phyloP scores from a whole-genome alignment of 2,113 vertebrate genomes.

The Parus major region DNA sequence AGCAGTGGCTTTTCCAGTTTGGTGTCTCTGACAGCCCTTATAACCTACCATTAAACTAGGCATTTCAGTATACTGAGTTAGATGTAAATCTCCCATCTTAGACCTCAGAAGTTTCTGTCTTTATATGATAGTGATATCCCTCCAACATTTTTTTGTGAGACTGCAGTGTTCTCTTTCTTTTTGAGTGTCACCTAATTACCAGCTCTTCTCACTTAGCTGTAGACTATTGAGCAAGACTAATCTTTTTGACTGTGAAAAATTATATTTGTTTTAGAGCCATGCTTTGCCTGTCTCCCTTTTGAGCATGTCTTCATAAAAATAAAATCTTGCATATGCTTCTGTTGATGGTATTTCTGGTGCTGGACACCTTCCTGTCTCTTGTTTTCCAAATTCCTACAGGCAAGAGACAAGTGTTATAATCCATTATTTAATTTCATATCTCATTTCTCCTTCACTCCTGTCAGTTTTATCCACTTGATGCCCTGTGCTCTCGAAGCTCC shows the following conservation, averaged over 20 bases:
- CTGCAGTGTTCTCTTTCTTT: background rate
- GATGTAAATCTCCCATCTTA: background rate
- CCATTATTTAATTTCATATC: constrained; percentile 11
- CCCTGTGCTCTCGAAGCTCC: background rate
- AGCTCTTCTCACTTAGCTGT: constrained; percentile 37
- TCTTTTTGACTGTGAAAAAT: constrained; percentile 61
- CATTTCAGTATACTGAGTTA: background rate
- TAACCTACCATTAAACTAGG: background rate
- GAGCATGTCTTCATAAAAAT: constrained; percentile 52
- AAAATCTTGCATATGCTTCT: background rate
- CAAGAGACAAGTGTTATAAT: constrained; percentile 3
- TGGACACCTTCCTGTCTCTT: background rate
- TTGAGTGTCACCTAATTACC: constrained; percentile 8
- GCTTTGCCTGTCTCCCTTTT: constrained; percentile 47
- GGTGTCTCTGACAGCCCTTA: background rate
- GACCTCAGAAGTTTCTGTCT: background rate
- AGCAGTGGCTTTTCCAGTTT: background rate
- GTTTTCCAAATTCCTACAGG: background rate
- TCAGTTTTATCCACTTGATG: background rate
- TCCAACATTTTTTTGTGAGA: background rate
- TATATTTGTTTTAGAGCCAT: constrained; percentile 46
- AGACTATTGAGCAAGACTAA: constrained; percentile 58
- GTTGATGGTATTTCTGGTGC: background rate
- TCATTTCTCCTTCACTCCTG: background rate
- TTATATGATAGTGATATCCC: background rate